Evolutionary conservation across 2,797 vertebrate genomes (phyloP).

Genomic region (Tapera naevia): DNA sequence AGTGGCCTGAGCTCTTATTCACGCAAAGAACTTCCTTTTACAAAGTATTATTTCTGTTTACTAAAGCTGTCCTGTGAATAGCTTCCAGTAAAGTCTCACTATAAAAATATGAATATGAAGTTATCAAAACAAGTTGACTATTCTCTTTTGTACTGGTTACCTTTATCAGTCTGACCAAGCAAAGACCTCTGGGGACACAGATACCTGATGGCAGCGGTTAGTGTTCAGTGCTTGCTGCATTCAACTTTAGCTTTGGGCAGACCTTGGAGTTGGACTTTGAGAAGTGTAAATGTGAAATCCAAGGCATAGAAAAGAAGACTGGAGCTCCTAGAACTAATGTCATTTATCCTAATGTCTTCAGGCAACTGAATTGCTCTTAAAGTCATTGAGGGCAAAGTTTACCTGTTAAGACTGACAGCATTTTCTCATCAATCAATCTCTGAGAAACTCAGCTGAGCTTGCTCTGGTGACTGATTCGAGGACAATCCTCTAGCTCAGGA

Average conservation of each 20-base stretch:
- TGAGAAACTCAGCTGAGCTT: not conserved
- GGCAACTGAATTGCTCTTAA: not conserved
- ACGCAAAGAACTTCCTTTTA: not conserved
- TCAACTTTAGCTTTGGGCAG: not conserved
- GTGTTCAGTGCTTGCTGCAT: not conserved
- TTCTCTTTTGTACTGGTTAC: not conserved
- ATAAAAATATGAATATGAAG: not conserved
- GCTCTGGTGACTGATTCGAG: not conserved
- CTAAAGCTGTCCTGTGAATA: not conserved
- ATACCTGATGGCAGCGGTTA: too few species aligned
- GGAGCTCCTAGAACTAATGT: not conserved
- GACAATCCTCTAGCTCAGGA: not conserved
- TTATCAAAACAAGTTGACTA: not conserved
- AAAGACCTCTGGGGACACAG: not conserved
- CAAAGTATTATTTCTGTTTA: not conserved
- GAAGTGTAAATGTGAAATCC: not conserved
- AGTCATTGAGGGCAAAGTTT: not conserved
- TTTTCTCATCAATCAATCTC: not conserved
- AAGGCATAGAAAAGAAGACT: not conserved
- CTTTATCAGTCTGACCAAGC: fast-evolving
- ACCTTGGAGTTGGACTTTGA: not conserved
- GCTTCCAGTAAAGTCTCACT: not conserved
- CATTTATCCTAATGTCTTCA: not conserved
- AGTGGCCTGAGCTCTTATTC: not conserved
- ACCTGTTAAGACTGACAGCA: not conserved